Base-by-base conservation (phyloP, 2,113 vertebrate species). In the Accipiter virgatus region DNA sequence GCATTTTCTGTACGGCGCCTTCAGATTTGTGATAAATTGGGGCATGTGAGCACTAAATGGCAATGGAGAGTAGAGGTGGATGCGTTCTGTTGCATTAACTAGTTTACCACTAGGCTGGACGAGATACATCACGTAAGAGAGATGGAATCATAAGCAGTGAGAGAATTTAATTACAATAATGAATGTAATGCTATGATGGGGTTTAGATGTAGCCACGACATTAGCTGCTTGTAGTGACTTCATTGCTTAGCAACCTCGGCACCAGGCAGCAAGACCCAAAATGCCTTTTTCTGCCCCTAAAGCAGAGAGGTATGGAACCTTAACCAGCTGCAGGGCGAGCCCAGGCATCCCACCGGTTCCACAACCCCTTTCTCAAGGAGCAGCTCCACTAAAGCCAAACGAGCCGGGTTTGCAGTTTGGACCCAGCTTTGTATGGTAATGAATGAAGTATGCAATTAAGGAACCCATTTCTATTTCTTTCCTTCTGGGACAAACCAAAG, bases 301-400 rank as follows among this genome's bases (percentile, higher is more conserved):
- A 40, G 29, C 6, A 22, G 42, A n/a, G 16, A 43, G 29, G 4
- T 62, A 2, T 11, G 40, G 43, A 95, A 73, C 13, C 27, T 43
- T 38, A 48, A 34, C 16, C 59, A 82, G 53, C 52, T 34, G 25
- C 23, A 4, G 21, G 34, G 53, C 4, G 5, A 68, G 52, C 62
- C 31, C 1, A 1, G 58, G 16, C 13, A 6, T 43, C 27, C 4
- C 26, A 20, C 43, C 0, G 1, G 4, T 53, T 73, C 58, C 71
- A 40, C 34, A 47, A n/a, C 34, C 16, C 23, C 13, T 65, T 82
- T 36, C 47, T 81, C 4, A 4, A 31, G 2, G 2, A 82, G 25
- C 21, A 70, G 58, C 45, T 94, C 40, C n/a, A 7, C 31, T 62
- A 36, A 52, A 38, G 34, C n/a, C 58, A 45, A 32, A 16, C 0